Base-by-base conservation (phyloP, 2,888 invertebrate species). In the Melipona beecheii region DNA sequence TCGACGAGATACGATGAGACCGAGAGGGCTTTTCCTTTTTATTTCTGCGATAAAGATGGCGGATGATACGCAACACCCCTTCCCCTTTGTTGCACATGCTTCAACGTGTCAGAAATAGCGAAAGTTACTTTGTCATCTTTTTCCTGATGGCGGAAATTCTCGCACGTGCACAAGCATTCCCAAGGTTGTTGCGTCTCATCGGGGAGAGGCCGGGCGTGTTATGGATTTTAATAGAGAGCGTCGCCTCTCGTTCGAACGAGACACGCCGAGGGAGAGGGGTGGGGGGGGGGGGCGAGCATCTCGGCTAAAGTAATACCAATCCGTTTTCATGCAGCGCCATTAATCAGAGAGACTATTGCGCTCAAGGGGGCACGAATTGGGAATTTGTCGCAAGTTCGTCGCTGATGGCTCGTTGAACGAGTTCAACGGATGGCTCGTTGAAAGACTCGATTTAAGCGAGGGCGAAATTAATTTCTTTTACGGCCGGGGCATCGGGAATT, bases 51-150 rank as follows among this genome's bases (percentile, higher is more conserved):
- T 75, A 65, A 73, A 79, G 81, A 66, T 68, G 50, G 31, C 75
- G 52, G 27, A 27, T 27, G 27, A 4, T 54, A 15, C 70, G 81
- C 79, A 68, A 27, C 76, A 74, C 80, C 74, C 74, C 65, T 79
- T 77, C 77, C 80, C 84, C 80, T 62, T 43, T 9, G 9, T 43
- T 43, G 11, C 43, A 43, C 43, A 43, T 43, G 52, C 69, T 4
- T 54, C 31, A 21, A 52, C 43, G 62, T 68, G 79, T 77, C 76
- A 84, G 84, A 77, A 84, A 84, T 84, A 84, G 84, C 78, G 78
- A 75, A 62, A 62, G 69, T 75, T 21, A 62, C 84, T 84, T 84
- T 83, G 73, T 79, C 78, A 56, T 49, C 68, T 58, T 78, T 43
- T 68, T 49, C 68, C 71, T 60, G 75, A 56, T 31, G 66, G 77